A percentile compares a stretch with the other conserved stretches of the same genome.
Conservation (phyloP, 2,888 invertebrate species). For the Alitta virens region DNA sequence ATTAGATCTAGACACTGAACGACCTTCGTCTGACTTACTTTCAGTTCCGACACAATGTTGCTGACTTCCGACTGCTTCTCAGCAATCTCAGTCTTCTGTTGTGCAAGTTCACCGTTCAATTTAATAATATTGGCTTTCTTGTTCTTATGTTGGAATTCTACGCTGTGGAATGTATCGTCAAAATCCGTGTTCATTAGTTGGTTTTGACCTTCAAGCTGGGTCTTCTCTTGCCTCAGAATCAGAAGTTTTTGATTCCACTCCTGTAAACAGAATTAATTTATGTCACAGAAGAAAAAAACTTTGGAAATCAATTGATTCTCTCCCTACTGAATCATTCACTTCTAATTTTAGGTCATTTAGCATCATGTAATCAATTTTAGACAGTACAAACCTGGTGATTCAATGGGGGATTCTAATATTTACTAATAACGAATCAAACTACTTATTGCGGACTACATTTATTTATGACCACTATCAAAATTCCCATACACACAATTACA, state of each 20-base stretch:
- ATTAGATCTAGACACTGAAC: too few species aligned
- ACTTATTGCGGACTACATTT: too few species aligned
- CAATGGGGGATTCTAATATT: too few species aligned
- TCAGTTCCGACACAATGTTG: conserved; percentile 73
- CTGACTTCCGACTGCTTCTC: conserved; percentile 78
- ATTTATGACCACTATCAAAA: too few species aligned
- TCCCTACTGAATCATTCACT: too few species aligned
- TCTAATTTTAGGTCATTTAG: too few species aligned
- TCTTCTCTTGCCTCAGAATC: conserved; percentile 50
- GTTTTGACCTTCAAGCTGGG: conserved; percentile 45
- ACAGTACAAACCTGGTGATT: too few species aligned
- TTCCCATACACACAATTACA: too few species aligned
- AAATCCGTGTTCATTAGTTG: conserved; percentile 51
- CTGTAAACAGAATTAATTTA: conserved; percentile 32
- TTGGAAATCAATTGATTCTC: too few species aligned
- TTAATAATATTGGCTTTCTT: conserved; percentile 74
- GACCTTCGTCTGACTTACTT: conserved; percentile 59
- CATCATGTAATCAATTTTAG: too few species aligned
- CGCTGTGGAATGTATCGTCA: conserved; percentile 38
- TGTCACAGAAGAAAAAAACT: too few species aligned
- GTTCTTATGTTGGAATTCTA: conserved; percentile 62
- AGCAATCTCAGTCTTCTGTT: conserved; percentile 60
- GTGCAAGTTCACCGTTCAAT: conserved; percentile 68
- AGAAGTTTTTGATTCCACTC: conserved; percentile 41
- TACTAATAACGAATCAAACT: too few species aligned